Evolutionary conservation across 2,797 vertebrate genomes (phyloP).

Genomic region (Anas capensis): DNA sequence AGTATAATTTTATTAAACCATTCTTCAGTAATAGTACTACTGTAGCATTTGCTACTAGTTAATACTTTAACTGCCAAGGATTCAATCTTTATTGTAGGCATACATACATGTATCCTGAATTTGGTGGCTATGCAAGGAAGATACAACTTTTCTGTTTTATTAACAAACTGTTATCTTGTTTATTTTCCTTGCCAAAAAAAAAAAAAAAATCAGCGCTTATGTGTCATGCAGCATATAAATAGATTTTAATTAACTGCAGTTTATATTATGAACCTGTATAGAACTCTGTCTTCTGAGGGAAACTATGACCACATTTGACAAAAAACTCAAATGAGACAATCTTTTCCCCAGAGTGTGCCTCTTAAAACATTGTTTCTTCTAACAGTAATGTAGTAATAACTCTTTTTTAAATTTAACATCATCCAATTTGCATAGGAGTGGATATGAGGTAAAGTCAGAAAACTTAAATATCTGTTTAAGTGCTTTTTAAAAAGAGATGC

Average conservation of each 20-base stretch:
- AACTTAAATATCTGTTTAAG: not conserved
- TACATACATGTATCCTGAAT: not conserved
- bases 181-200: not conserved
- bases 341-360: not conserved
- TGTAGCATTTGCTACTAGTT: conserved; percentile 15
- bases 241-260: not conserved
- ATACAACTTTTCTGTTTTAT: conserved; percentile 29
- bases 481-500: not conserved
- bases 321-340: not conserved
- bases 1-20: conserved; percentile 15
- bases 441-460: not conserved
- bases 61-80: conserved; percentile 38
- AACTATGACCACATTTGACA: not conserved
- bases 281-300: not conserved
- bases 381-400: not conserved
- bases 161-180: conserved; percentile 9
- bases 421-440: not conserved
- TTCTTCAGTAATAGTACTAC: not conserved
- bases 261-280: not conserved
- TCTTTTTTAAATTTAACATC: fast-evolving
- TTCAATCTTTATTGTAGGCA: conserved; percentile 39
- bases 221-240: not conserved
- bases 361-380: not conserved
- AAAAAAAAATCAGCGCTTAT: not conserved
- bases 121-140: conserved; percentile 39